Conservation (phyloP, 2,888 invertebrate species). For the Pristionchus japonicus region DNA sequence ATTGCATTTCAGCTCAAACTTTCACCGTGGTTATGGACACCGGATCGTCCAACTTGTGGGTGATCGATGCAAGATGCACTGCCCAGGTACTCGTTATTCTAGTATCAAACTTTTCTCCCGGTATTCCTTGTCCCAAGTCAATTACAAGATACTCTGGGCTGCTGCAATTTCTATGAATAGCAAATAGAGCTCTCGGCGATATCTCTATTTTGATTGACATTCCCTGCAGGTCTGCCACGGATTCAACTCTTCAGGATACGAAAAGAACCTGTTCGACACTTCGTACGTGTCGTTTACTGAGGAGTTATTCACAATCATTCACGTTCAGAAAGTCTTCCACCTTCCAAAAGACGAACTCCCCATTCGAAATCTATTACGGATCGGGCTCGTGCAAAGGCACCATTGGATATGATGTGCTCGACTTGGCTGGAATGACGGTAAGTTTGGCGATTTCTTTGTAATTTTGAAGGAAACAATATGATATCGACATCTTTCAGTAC, state of each 20-base stretch:
- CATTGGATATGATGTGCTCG: slow-evolving; percentile 62
- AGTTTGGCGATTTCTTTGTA: too few relatives aligned
- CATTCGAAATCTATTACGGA: slow-evolving; percentile 68
- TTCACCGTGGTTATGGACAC: slow-evolving; percentile 68
- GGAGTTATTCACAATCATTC: too few relatives aligned
- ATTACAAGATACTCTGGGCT: too few relatives aligned
- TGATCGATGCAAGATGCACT: slow-evolving; percentile 66
- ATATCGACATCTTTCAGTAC: background rate
- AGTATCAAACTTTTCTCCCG: too few relatives aligned
- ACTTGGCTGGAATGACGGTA: slow-evolving; percentile 47
- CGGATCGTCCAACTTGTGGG: slow-evolving; percentile 70
- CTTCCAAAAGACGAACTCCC: slow-evolving; percentile 55
- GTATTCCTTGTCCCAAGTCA: too few relatives aligned
- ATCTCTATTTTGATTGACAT: too few relatives aligned
- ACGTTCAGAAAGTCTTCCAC: slow-evolving; percentile 53
- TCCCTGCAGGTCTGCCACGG: slow-evolving; percentile 51
- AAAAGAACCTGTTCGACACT: slow-evolving; percentile 37
- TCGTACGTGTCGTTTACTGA: background rate
- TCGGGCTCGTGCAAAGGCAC: slow-evolving; percentile 68
- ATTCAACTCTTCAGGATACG: slow-evolving; percentile 12
- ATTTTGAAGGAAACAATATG: background rate
- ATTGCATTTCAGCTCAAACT: slow-evolving; percentile 53
- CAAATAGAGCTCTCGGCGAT: slow-evolving; percentile 51
- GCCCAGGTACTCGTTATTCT: background rate
- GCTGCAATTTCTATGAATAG: too few relatives aligned